Evolutionary conservation across 2,888 invertebrate species (phyloP).

Genomic region (Philereme transversata): DNA sequence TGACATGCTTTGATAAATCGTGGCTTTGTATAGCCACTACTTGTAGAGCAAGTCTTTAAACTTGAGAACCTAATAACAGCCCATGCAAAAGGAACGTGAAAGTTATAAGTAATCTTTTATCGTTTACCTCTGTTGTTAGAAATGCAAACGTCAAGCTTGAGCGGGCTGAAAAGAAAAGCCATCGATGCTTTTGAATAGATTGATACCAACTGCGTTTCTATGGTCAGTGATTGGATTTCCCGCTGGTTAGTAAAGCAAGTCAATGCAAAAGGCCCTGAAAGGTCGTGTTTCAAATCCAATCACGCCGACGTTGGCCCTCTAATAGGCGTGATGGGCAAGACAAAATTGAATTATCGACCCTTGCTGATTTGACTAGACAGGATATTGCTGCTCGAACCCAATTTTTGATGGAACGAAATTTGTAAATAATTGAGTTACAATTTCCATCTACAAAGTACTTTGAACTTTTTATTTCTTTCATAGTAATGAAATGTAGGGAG

Average conservation of each 20-base stretch:
- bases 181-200: conserved; percentile 46
- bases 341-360: conserved; percentile 53
- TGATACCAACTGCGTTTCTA: conserved; percentile 56
- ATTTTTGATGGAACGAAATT: conserved; percentile 6
- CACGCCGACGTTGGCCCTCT: conserved; percentile 37
- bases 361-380: conserved; percentile 45
- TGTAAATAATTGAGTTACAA: conserved; percentile 3
- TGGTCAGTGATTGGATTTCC: conserved; percentile 57
- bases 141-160: conserved; percentile 43
- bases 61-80: conserved; percentile 1
- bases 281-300: conserved; percentile 49
- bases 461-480: conserved; percentile 6
- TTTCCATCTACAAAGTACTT: conserved; percentile 6
- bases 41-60: conserved; percentile 19
- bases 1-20: conserved; percentile 43
- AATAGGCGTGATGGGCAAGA: conserved; percentile 41
- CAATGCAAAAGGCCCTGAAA: conserved; percentile 29
- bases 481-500: conserved; percentile 37
- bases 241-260: conserved; percentile 53
- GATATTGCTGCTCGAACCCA: conserved; percentile 56
- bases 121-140: conserved; percentile 27
- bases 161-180: conserved; percentile 53
- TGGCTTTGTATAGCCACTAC: conserved; percentile 14
- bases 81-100: conserved; percentile 17
- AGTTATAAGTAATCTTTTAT: conserved; percentile 20